Evolutionary conservation across 2,797 vertebrate genomes (phyloP), one percentile per base, ranked within the genome.

Genomic region (Enteromius afrohamiltoni): DNA sequence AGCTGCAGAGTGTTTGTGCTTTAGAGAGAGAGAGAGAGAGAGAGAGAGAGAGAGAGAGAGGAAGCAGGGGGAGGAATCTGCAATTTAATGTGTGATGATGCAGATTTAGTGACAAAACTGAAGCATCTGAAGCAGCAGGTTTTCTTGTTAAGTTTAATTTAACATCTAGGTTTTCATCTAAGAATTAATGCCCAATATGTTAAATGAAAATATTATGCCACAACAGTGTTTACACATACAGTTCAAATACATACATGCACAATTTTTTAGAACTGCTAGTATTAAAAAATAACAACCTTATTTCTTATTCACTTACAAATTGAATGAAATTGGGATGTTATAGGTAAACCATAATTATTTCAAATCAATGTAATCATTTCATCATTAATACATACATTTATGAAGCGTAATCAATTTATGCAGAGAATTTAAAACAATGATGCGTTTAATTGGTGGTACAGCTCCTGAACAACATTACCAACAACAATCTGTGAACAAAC

Each of bases 31-130:
- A 62, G 82, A 26, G 37, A 69, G 73, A 17, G 71, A 55, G 29
- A 23, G 79, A 55, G n/a, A 42, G 70, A 68, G 47, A 68, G 60
- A 67, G 80, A 53, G 42, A 23, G 69, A 11, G 40, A 67, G 77
- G 14, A 10, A 9, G 17, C 4, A 34, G 14, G 19, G 1, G 9
- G 42, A 47, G 17, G 21, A 17, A 31, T 51, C 10, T 1, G 13
- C 14, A 21, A 74, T 74, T 55, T 55, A 6, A 8, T 74, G n/a
- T 73, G 17, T 31, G 70, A 74, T 75, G 13, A 40, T 58, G 31
- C 17, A 53, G 29, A 53, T 53, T 8, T 55, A 55, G 8, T 55
- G 19, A 75, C 49, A 40, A 55, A 55, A 37, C 3, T 40, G n/a
- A n/a, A 0, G 73, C 23, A 37, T 74, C 9, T 51, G 45, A 51